Evolutionary conservation across 2,113 vertebrate genomes (phyloP), one percentile per base, ranked within the genome.

Genomic region (Malurus cyaneus): DNA sequence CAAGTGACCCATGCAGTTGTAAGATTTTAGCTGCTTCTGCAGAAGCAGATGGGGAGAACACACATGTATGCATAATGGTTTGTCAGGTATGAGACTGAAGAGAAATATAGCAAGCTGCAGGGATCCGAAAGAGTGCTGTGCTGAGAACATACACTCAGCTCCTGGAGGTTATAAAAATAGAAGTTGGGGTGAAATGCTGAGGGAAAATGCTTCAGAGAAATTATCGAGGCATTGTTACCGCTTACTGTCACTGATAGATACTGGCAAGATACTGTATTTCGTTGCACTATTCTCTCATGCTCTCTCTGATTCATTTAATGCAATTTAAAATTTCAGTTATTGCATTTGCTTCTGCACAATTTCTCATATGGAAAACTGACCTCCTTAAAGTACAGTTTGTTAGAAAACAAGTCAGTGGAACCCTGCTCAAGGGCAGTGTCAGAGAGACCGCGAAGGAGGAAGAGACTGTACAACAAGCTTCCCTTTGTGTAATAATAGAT

Each of bases 61-160:
- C 1, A 1, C 1, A 1, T 56, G 44, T 0, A 1, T 36, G 12
- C 9, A 8, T 69, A n/a, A 56, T 28, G 8, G 12, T 72, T 89
- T 56, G 6, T 80, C 14, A 46, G 32, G 32, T 61, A 4, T 4
- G 31, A 90, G 54, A 6, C 23, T 34, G 26, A 53, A 49, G 9
- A n/a, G 86, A 70, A 70, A 36, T 29, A 36, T 29, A 26, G n/a
- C 10, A 57, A 76, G 28, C 14, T 82, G 10, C 29, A 78, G 9
- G 44, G n/a, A 19, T 76, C 36, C 36, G 19, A 64, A 36, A 21
- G 31, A 34, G 24, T 47, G n/a, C 41, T 65, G 29, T 29, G 17
- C 29, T 65, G 29, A 32, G 10, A 65, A 12, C 29, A 32, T 44
- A 32, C 62, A 65, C 29, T 24, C 62, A 44, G 41, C 41, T 44